A percentile compares a stretch with the other conserved stretches of the same genome.
phyloP scores from a whole-genome alignment of 2,888 invertebrate genomes.

The Amiota minor region DNA sequence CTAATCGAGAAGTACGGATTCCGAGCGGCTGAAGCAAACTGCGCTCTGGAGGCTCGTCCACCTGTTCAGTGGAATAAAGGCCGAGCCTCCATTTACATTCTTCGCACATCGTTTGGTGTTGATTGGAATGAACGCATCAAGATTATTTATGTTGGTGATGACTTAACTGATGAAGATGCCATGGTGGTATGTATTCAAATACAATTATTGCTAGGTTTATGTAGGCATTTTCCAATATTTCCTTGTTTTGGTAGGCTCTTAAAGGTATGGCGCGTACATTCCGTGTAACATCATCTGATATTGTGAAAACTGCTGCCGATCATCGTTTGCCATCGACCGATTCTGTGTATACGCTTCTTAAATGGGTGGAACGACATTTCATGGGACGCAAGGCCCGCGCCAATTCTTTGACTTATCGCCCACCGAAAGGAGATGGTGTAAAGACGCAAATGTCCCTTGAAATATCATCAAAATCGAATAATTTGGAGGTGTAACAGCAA shows the following conservation, averaged over 20 bases:
- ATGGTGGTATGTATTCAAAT: constrained; percentile 80
- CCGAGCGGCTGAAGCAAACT: constrained; percentile 85
- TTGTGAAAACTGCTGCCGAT: constrained; percentile 90
- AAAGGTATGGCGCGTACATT: constrained; percentile 96
- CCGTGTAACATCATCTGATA: constrained; percentile 88
- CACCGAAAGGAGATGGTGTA: constrained; percentile 81
- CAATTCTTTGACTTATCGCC: constrained; percentile 79
- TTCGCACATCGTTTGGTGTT: constrained; percentile 90
- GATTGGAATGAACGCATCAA: constrained; percentile 93
- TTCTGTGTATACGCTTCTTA: constrained; percentile 89
- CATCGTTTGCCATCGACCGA: constrained; percentile 90
- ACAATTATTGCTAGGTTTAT: neutral
- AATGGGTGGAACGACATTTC: constrained; percentile 91
- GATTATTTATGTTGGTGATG: constrained; percentile 92
- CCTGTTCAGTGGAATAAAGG: constrained; percentile 94
- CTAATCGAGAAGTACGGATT: constrained; percentile 86
- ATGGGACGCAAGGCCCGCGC: constrained; percentile 84
- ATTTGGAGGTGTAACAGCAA: constrained; percentile 61
- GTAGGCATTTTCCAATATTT: neutral
- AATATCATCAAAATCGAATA: constrained; percentile 69
- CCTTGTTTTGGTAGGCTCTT: constrained; percentile 78
- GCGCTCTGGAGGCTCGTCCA: constrained; percentile 91
- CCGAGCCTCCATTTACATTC: constrained; percentile 90
- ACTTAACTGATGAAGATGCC: constrained; percentile 91
- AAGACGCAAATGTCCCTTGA: constrained; percentile 86